Conservation (phyloP, 1,140 invertebrate genomes). For the Heliconius hewitsoni region DNA sequence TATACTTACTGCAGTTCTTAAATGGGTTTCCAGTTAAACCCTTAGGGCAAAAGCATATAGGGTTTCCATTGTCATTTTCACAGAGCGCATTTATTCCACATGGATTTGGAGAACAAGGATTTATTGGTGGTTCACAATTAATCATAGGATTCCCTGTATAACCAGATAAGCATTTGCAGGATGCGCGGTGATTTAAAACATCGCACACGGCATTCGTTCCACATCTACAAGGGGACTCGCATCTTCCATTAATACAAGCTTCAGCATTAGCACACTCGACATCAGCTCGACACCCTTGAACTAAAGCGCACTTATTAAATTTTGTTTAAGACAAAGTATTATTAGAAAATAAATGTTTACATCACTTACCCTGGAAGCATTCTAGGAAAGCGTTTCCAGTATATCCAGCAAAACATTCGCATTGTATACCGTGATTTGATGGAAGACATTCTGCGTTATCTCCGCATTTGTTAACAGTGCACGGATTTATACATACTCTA, state of each 20-base stretch:
- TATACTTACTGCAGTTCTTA: conserved; percentile 92
- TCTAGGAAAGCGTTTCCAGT: conserved; percentile 90
- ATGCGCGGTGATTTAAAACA: conserved; percentile 86
- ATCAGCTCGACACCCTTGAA: conserved; percentile 86
- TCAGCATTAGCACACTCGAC: conserved; percentile 86
- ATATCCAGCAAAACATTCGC: conserved; percentile 88
- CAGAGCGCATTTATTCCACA: conserved; percentile 92
- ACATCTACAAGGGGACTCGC: conserved; percentile 88
- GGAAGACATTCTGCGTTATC: conserved; percentile 91
- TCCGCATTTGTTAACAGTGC: conserved; percentile 90
- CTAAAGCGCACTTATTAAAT: conserved; percentile 54
- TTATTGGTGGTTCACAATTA: conserved; percentile 83
- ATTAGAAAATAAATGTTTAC: conserved; percentile 49
- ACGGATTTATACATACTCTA: conserved; percentile 91
- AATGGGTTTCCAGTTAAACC: conserved; percentile 95
- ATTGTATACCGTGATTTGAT: conserved; percentile 89
- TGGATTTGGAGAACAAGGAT: conserved; percentile 91
- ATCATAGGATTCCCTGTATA: conserved; percentile 87
- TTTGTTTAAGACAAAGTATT: not conserved
- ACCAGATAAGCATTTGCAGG: conserved; percentile 89
- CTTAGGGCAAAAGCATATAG: conserved; percentile 94
- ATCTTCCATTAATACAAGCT: conserved; percentile 88
- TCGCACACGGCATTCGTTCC: conserved; percentile 89
- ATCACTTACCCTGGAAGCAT: conserved; percentile 84
- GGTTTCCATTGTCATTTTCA: conserved; percentile 92